Evolutionary conservation across 1,140 invertebrate species (phyloP), one percentile per base, ranked within the genome.

Genomic region (Drosophila quadrilineata): DNA sequence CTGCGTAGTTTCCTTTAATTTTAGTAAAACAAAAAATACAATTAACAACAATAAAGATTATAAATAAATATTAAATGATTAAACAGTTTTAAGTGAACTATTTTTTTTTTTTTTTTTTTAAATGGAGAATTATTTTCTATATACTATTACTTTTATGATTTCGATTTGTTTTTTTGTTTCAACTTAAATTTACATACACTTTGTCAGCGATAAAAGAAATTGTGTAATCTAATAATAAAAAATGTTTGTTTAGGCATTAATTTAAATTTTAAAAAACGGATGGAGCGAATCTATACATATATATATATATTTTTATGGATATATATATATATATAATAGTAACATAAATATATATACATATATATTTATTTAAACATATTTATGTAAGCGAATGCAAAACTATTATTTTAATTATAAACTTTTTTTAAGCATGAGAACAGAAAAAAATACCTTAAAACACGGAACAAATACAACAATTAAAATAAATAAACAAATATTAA

Each of bases 1-100:
- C 54, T 76, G 75, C 68, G 74, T 77, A 77, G 69, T 77, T 77
- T 77, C 74, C 74, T 77, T 77, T 77, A 77, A 73, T 69, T 72
- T 76, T 63, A 76, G 73, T 56, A 14, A 26, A 9, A 2, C 6
- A 29, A 29, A 29, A 9, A 29, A 2, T 9, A 29, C 6, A 29
- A 2, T 10, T 10, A 43, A 45, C 40, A 69, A 36, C 52, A 75
- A 66, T 24, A n/a, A n/a, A n/a, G n/a, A n/a, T n/a, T n/a, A n/a
- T n/a, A n/a, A n/a, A n/a, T n/a, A n/a, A n/a, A n/a, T n/a, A n/a
- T n/a, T n/a, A n/a, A n/a, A n/a, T n/a, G n/a, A n/a, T n/a, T n/a
- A n/a, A n/a, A n/a, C n/a, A n/a, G n/a, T n/a, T 26, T 50, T 57
- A 66, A 66, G 56, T 46, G 46, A n/a, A n/a, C n/a, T 59, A 21